phyloP scores from a whole-genome alignment of 2,797 vertebrate genomes.

The Brotula barbata region DNA sequence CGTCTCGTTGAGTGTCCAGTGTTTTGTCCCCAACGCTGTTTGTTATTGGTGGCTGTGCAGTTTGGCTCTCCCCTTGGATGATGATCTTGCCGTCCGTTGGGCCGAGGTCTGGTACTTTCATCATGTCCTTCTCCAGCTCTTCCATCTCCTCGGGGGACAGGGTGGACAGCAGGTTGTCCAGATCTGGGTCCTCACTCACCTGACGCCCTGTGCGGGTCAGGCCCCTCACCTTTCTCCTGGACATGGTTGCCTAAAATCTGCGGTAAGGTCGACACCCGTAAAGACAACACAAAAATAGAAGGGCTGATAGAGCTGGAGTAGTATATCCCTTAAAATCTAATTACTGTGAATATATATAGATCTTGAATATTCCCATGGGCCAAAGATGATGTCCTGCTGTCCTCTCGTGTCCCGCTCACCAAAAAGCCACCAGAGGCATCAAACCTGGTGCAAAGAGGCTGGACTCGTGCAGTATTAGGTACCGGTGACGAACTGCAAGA shows the following conservation, averaged over 20 bases:
- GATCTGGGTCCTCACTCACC: slow-evolving; percentile 97
- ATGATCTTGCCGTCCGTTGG: slow-evolving; percentile 72
- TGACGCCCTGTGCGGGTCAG: slow-evolving; percentile 91
- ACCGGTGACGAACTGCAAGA: slow-evolving; percentile 72
- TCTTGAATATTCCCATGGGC: slow-evolving; percentile 36
- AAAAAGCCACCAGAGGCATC: slow-evolving; percentile 62
- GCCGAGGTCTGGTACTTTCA: slow-evolving; percentile 86
- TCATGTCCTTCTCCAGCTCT: slow-evolving; percentile 89
- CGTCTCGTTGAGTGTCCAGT: slow-evolving; percentile 29
- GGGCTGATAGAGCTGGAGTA: not conserved
- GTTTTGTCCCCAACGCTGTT: slow-evolving; percentile 58
- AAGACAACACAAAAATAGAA: not conserved
- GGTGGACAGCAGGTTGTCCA: slow-evolving; percentile 92
- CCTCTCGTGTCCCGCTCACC: slow-evolving; percentile 44
- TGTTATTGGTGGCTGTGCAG: slow-evolving; percentile 38
- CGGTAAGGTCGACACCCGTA: slow-evolving; percentile 2
- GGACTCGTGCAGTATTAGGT: slow-evolving; percentile 53
- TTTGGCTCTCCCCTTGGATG: slow-evolving; percentile 60
- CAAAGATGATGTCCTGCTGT: slow-evolving; percentile 49
- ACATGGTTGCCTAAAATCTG: slow-evolving; percentile 76
- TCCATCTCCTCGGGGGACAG: slow-evolving; percentile 95
- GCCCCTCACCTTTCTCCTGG: slow-evolving; percentile 80
- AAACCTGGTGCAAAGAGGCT: slow-evolving; percentile 58
- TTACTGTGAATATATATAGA: slow-evolving; percentile 6
- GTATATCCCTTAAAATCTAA: slow-evolving; percentile 28